Conservation (phyloP, 2,797 vertebrate genomes). For the Oryzias dopingdopingensis region DNA sequence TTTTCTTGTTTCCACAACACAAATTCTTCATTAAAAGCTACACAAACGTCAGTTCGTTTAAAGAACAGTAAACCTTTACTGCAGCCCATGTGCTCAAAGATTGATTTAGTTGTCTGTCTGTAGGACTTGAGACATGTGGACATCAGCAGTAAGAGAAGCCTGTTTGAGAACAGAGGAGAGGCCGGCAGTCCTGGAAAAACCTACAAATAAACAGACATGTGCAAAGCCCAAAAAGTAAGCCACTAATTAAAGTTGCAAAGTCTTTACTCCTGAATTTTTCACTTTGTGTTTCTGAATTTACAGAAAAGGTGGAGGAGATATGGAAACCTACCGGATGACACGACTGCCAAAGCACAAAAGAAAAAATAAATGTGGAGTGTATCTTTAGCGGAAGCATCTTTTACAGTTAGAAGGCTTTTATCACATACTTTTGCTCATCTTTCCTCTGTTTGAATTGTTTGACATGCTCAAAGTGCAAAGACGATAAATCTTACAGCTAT, state of each 20-base stretch:
- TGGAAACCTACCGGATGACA: conserved; percentile 18
- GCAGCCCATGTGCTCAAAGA: background rate
- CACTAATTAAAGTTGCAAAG: background rate
- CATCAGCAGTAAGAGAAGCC: conserved; percentile 71
- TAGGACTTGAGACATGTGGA: conserved; percentile 76
- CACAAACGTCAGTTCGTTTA: too few relatives aligned
- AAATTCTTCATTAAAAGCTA: too few relatives aligned
- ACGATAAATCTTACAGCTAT: background rate
- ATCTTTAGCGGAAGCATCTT: conserved; percentile 11
- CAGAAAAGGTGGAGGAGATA: conserved; percentile 7
- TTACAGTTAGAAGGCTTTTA: conserved; percentile 11
- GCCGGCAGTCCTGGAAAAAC: conserved; percentile 37
- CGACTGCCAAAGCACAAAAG: conserved; percentile 15
- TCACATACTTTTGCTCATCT: conserved; percentile 20
- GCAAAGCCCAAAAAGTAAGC: conserved; percentile 10
- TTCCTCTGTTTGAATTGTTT: conserved; percentile 10
- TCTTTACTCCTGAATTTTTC: background rate
- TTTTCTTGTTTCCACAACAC: too few relatives aligned
- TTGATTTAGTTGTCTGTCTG: conserved; percentile 2
- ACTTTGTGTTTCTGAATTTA: conserved; percentile 6
- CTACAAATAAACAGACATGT: conserved; percentile 35
- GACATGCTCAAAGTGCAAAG: background rate
- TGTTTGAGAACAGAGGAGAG: conserved; percentile 70
- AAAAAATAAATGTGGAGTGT: conserved; percentile 1
- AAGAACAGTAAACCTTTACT: too few relatives aligned